Conservation (phyloP, 2,113 vertebrate genomes). For the cat (Felis catus) region DNA sequence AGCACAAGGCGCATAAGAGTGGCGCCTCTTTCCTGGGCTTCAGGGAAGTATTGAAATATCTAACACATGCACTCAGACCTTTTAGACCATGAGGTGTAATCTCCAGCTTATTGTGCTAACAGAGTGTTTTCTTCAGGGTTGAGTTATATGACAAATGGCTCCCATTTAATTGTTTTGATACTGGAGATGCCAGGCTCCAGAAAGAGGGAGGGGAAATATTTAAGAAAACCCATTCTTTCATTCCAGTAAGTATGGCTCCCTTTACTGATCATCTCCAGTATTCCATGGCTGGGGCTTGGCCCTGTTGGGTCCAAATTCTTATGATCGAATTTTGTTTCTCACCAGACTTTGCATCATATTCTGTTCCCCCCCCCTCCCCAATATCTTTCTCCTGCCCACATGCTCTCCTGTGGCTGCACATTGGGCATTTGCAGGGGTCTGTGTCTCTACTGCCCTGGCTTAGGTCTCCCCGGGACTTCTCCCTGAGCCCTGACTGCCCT, state of each 20-base stretch:
- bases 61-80: not conserved
- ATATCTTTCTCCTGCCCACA: not conserved
- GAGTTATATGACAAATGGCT: not conserved
- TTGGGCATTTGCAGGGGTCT: not conserved
- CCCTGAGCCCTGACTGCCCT: not conserved
- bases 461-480: not conserved
- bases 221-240: not conserved
- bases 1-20: not conserved
- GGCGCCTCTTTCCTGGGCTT: not conserved
- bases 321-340: not conserved
- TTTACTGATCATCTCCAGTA: not conserved
- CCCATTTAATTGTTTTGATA: not conserved
- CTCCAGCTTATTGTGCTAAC: not conserved
- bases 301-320: not conserved
- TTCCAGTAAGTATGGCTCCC: not conserved
- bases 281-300: not conserved
- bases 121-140: constrained; percentile 16
- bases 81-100: not conserved
- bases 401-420: not conserved
- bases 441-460: not conserved
- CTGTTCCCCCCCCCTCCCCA: not conserved
- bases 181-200: not conserved
- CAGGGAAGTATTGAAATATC: not conserved
- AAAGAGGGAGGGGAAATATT: not conserved
- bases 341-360: not conserved